Percentiles rank a stretch among this genome's conserved stretches.
Evolutionary conservation across 1,140 invertebrate genomes (phyloP).

Genomic region (Apis cerana): DNA sequence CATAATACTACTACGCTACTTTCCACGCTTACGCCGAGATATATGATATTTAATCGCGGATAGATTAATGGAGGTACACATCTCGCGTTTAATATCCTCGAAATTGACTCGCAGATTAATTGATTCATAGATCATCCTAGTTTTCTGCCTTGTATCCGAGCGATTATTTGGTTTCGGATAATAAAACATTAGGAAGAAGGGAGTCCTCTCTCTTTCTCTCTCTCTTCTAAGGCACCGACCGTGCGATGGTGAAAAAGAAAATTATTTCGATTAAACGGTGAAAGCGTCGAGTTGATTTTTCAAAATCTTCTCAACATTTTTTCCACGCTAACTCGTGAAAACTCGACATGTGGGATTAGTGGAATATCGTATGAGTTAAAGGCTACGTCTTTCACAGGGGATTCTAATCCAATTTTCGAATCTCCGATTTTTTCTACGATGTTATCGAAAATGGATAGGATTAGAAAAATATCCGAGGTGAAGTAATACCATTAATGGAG

Average conservation of each 20-base stretch:
- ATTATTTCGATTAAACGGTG: not conserved
- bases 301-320: not conserved
- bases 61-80: not conserved
- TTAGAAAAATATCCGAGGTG: no score
- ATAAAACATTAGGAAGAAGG: not conserved
- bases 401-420: no score
- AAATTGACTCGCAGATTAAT: not conserved
- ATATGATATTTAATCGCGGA: not conserved
- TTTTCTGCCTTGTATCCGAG: not conserved
- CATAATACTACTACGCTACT: not conserved
- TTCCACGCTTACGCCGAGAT: not conserved
- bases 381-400: no score
- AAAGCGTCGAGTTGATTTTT: not conserved
- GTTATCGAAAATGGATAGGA: no score
- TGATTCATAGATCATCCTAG: not conserved
- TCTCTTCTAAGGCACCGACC: no score
- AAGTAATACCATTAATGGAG: no score
- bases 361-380: no score
- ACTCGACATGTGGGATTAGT: no score
- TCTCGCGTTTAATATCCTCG: not conserved
- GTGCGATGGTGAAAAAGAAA: not conserved
- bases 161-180: not conserved
- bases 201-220: no score
- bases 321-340: no score
- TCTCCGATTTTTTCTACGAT: no score